Evolutionary conservation across 2,888 invertebrate species (phyloP), one percentile per base, ranked within the genome.

Genomic region (Drosophila histrio): DNA sequence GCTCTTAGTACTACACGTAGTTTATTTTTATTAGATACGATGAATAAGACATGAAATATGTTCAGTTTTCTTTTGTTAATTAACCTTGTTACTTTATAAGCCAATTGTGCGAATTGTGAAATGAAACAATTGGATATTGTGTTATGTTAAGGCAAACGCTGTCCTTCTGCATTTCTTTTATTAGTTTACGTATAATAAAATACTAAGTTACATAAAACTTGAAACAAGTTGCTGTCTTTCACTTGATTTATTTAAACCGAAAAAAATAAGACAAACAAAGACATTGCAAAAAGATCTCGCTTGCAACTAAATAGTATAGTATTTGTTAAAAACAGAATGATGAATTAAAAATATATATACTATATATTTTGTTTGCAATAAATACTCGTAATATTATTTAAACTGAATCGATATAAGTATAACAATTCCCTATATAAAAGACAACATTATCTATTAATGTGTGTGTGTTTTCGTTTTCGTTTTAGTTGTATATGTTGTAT

Each of bases 101-200:
- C 9, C 9, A 1, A n/a, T n/a, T 34, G 8, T 8, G 17, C n/a
- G n/a, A n/a, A n/a, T 15, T 38, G 1, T 17, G 0, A 83, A 62
- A 75, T 87, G 11, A 75, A 75, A 58, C 64, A 62, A 9, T 63
- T 75, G 3, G 6, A 61, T 61, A 9, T 72, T 61, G 89, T 89
- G 8, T 69, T 75, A 38, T 87, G 87, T 88, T 90, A 89, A 90
- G 89, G 90, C 89, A 90, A 89, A 90, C 90, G 90, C 89, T 91
- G 89, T 91, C 91, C 91, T 91, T 90, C 90, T 90, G 89, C 89
- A 90, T 89, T 90, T 90, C 88, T 77, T 89, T 89, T 90, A 89
- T 90, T 91, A 88, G 89, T 90, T 91, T 90, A 89, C 89, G 89
- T 91, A 90, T 91, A 90, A 89, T 91, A 91, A 91, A 91, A 90